These are phyloP conservation scores for Macrotis lagotis DNA, from an alignment of 2,113 vertebrate species.

Conservation along the genomic window DNA sequence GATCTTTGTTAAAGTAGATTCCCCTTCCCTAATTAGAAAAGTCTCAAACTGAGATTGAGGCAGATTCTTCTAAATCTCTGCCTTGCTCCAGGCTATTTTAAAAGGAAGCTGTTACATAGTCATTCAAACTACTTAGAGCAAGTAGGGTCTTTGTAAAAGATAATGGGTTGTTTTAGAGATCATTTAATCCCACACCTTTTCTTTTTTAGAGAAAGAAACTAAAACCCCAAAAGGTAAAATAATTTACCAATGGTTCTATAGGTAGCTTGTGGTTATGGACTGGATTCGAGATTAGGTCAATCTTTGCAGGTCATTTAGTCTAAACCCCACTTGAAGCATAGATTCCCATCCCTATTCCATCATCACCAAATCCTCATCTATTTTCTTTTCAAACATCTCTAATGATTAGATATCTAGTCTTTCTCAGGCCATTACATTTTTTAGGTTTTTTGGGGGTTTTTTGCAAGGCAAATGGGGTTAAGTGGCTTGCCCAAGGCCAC, in stretches of 20 bases:
- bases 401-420: not conserved
- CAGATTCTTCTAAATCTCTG: not conserved
- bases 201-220: not conserved
- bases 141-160: not conserved
- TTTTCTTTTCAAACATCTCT: not conserved
- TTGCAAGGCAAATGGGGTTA: too few relatives aligned
- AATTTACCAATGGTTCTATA: not conserved
- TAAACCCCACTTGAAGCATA: not conserved
- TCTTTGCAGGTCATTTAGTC: not conserved
- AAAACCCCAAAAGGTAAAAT: not conserved
- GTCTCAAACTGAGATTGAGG: not conserved
- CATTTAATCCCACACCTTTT: not conserved
- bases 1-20: not conserved
- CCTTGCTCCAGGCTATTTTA: not conserved
- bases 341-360: not conserved
- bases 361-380: not conserved
- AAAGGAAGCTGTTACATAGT: not conserved
- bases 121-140: not conserved
- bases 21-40: not conserved
- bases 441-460: too few relatives aligned
- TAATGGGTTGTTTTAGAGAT: not conserved
- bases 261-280: not conserved
- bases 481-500: too few relatives aligned
- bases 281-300: not conserved
- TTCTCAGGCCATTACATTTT: too few relatives aligned